Percentiles rank a stretch among this genome's conserved stretches.
phyloP scores from a whole-genome alignment of 92 coral and sea anemone genomes.

The Pocillopora grandis region DNA sequence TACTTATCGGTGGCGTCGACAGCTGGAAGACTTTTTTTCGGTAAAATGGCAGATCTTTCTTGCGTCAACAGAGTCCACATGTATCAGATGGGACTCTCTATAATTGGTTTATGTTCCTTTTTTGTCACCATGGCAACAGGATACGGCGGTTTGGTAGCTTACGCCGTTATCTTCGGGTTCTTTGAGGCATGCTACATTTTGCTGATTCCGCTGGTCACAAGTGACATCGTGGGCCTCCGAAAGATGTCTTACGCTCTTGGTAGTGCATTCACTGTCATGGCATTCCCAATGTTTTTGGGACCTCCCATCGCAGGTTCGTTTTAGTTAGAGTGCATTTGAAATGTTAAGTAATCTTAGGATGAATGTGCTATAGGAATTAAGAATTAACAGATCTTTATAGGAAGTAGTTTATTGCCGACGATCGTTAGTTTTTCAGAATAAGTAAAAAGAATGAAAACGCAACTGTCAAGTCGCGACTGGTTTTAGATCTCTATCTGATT shows the following conservation, averaged over 20 bases:
- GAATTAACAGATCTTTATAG: too few species aligned
- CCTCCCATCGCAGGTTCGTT: slow-evolving; percentile 88
- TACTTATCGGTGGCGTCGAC: slow-evolving; percentile 86
- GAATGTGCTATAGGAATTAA: too few species aligned
- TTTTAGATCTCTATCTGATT: too few species aligned
- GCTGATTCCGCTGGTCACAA: slow-evolving; percentile 80
- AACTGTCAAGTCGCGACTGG: too few species aligned
- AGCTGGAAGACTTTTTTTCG: slow-evolving; percentile 77
- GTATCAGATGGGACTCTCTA: slow-evolving; percentile 70
- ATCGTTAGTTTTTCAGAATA: too few species aligned
- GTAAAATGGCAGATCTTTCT: slow-evolving; percentile 75
- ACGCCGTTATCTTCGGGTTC: slow-evolving; percentile 72
- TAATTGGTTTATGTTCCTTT: slow-evolving; percentile 73
- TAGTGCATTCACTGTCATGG: slow-evolving; percentile 84
- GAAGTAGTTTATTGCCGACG: too few species aligned
- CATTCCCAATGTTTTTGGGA: slow-evolving; percentile 88
- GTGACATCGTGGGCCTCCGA: slow-evolving; percentile 75
- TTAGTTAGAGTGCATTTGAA: too few species aligned
- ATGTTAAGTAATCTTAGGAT: too few species aligned
- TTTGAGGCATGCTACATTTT: slow-evolving; percentile 83
- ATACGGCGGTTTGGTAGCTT: slow-evolving; percentile 72
- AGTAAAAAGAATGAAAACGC: too few species aligned
- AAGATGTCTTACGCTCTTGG: slow-evolving; percentile 91
- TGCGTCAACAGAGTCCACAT: slow-evolving; percentile 77
- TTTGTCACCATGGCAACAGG: slow-evolving; percentile 76